Percentiles rank a stretch among this genome's conserved stretches.
Conservation (phyloP, 2,797 vertebrate species). For the Scyliorhinus canicula region DNA sequence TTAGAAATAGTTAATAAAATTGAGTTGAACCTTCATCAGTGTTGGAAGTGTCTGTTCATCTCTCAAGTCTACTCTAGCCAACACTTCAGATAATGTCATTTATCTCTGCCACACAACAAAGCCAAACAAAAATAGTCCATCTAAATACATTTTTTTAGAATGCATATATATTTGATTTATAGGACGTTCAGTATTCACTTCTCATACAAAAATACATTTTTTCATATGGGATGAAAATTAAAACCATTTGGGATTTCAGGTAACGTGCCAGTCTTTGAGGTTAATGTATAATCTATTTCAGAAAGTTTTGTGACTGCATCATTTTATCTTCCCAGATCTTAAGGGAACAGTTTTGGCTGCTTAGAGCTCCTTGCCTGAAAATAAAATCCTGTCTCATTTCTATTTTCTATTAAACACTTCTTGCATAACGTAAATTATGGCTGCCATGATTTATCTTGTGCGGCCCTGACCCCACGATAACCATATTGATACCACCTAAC, state of each 20-base stretch:
- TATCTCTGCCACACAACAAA: neutral
- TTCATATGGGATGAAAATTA: constrained; percentile 25
- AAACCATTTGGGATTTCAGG: constrained; percentile 26
- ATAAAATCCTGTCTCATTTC: neutral
- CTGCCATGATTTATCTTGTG: neutral
- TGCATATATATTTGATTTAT: neutral
- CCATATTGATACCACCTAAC: neutral
- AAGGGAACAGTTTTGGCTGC: too few relatives aligned
- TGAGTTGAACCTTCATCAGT: too few relatives aligned
- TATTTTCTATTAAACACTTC: neutral
- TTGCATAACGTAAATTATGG: neutral
- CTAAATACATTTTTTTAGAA: neutral
- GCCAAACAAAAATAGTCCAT: neutral
- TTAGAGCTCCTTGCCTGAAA: neutral
- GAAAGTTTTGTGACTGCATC: neutral
- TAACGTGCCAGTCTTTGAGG: neutral
- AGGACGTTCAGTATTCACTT: neutral
- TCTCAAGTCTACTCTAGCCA: too few relatives aligned
- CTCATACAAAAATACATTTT: neutral
- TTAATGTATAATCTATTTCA: constrained; percentile 14
- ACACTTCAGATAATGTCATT: neutral
- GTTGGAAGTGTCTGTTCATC: too few relatives aligned
- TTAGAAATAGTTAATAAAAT: too few relatives aligned
- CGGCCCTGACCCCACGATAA: neutral
- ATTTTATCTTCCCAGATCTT: neutral